Conservation (phyloP, 1,140 invertebrate species). For the Drosophila paulistorum region DNA sequence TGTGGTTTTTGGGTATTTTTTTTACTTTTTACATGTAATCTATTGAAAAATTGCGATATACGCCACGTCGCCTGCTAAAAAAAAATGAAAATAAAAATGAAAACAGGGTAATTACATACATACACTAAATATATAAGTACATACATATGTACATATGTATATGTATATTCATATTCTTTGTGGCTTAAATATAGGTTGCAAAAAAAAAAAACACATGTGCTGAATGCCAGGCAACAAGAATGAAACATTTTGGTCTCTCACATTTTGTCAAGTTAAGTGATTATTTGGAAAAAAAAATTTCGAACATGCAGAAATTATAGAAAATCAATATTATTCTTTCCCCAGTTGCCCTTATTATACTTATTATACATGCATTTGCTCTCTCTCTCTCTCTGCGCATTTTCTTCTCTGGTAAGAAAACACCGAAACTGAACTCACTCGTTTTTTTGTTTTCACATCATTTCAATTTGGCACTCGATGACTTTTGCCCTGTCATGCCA, state of each 20-base stretch:
- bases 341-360: neutral
- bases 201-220: neutral
- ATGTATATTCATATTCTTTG: neutral
- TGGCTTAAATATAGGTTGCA: neutral
- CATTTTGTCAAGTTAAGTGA: slow-evolving; percentile 1
- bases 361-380: neutral
- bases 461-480: slow-evolving; percentile 74
- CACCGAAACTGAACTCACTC: slow-evolving; percentile 73
- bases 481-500: slow-evolving; percentile 60
- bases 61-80: slow-evolving; percentile 54
- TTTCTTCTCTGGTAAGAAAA: slow-evolving; percentile 76
- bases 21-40: slow-evolving; percentile 39
- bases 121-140: slow-evolving; percentile 3
- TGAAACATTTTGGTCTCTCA: slow-evolving; percentile 5
- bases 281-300: neutral
- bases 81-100: neutral
- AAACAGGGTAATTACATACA: neutral
- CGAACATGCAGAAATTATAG: slow-evolving; percentile 4
- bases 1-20: no score
- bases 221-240: neutral
- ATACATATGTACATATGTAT: no score
- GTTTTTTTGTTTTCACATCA: slow-evolving; percentile 20
- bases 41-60: slow-evolving; percentile 72
- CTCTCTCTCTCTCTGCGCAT: slow-evolving; percentile 62
- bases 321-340: neutral